Evolutionary conservation across 2,113 vertebrate species (phyloP), one percentile per base, ranked within the genome.

Genomic region (Microcebus griseorufus): DNA sequence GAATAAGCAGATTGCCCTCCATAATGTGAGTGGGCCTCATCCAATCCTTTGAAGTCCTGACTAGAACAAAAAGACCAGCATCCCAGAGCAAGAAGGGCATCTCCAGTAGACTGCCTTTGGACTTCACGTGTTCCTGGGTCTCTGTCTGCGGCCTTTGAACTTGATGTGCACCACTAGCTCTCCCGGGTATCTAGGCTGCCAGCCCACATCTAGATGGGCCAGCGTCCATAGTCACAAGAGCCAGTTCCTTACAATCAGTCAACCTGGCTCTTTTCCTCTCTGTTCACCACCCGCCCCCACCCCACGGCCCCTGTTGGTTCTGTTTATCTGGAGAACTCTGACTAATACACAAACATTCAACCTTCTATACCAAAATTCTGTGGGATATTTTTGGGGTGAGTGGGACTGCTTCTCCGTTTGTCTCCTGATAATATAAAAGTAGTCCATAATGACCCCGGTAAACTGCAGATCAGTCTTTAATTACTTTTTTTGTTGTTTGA

Each of bases 351-450:
- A 80, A 3, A 2, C 16, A 25, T 90, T n/a, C 29, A 55, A 42
- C 23, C 48, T n/a, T 94, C 6, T 72, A 1, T 84, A 39, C 25
- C 45, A 64, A 53, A 93, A 58, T 27, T 48, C 2, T 60, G 7
- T 42, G 42, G 29, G 32, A 34, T 83, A 55, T 67, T 75, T 92
- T 84, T 9, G 29, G 27, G 20, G 0, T 69, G 9, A 69, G 23
- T 89, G 55, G 23, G 17, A 75, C 13, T 34, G 25, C 93, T 75
- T 9, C 12, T 93, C 20, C 22, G 39, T 70, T 64, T 64, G 60
- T 70, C 75, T 75, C 42, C 78, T 72, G 85, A 16, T 75, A 48
- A 60, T 82, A 48, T 86, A 70, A 81, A 86, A 62, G 25, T 81
- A 13, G 67, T 23, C 11, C 13, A 60, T 5, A 70, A 25, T 34